A percentile compares a stretch with the other conserved stretches of the same genome.
Conservation (phyloP, 2,888 invertebrate genomes). For the Dorcus parallelipipedus region DNA sequence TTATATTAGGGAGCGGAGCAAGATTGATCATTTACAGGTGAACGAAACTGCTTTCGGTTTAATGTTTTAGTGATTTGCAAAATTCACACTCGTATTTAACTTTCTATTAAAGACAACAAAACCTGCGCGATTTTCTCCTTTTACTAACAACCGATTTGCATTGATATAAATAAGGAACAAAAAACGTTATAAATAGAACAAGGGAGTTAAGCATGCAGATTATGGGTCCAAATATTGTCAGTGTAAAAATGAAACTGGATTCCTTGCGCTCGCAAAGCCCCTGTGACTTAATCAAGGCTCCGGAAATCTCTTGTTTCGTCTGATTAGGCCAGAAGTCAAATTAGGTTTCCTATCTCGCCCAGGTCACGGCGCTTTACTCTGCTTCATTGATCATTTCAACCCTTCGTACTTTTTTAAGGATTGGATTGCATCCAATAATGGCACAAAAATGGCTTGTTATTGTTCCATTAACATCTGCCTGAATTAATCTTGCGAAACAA, state of each 20-base stretch:
- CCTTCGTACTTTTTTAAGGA: not conserved
- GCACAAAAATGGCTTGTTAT: conserved; percentile 5
- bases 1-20: conserved; percentile 25
- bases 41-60: conserved; percentile 1
- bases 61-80: conserved; percentile 16
- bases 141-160: too few species aligned
- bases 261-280: conserved; percentile 16
- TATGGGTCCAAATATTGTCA: too few species aligned
- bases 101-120: not conserved
- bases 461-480: conserved; percentile 15
- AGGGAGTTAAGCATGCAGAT: too few species aligned
- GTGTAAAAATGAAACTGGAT: too few species aligned
- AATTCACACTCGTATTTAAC: conserved; percentile 1
- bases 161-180: too few species aligned
- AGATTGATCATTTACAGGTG: conserved; percentile 17
- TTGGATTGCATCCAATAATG: conserved; percentile 13
- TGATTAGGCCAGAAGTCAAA: conserved; percentile 28
- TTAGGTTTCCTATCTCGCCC: conserved; percentile 19
- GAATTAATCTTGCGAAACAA: too few species aligned
- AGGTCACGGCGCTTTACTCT: conserved; percentile 17
- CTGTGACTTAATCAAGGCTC: conserved; percentile 29
- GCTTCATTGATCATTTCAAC: conserved; percentile 16
- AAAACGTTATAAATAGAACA: too few species aligned
- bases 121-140: too few species aligned
- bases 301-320: conserved; percentile 25